Base-by-base conservation (phyloP, 2,888 invertebrate genomes). In the Trypoxylon attenuatum region DNA sequence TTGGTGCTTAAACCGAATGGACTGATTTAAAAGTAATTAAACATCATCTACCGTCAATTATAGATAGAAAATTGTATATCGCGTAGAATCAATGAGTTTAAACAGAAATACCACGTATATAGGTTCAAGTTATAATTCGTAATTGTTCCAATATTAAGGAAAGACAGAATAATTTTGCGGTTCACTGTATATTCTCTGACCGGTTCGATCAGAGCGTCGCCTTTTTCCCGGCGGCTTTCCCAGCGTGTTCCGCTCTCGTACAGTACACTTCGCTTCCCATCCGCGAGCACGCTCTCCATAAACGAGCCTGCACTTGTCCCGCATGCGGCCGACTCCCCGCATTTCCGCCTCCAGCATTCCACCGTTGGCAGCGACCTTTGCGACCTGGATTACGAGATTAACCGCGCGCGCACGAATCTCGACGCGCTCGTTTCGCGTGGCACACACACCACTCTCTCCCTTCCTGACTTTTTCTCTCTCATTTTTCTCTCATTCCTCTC, bases 141-240 rank as follows among this genome's bases (percentile, higher is more conserved):
- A n/a, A n/a, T n/a, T n/a, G n/a, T n/a, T n/a, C n/a, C n/a, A n/a
- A n/a, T n/a, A n/a, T n/a, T n/a, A n/a, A n/a, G n/a, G n/a, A n/a
- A n/a, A n/a, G n/a, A n/a, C n/a, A n/a, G n/a, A n/a, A n/a, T n/a
- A n/a, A n/a, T n/a, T n/a, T n/a, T n/a, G n/a, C n/a, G n/a, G n/a
- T n/a, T n/a, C n/a, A n/a, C n/a, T n/a, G n/a, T n/a, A 50, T 51
- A 51, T 23, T 29, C 10, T 43, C 29, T 58, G 69, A 71, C 71
- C 75, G 69, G 66, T 74, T 75, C 67, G 63, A 69, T 75, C 60
- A 65, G 39, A 19, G 50, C 25, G 46, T 71, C 54, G 58, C 60
- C 49, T 75, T 76, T 75, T 76, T 76, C n/a, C 69, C 53, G 43
- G 57, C 47, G 61, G 69, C 76, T 74, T 74, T 74, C 67, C 69